Evolutionary conservation across 2,113 vertebrate genomes (phyloP).

Genomic region (rabbit (Oryctolagus cuniculus)): DNA sequence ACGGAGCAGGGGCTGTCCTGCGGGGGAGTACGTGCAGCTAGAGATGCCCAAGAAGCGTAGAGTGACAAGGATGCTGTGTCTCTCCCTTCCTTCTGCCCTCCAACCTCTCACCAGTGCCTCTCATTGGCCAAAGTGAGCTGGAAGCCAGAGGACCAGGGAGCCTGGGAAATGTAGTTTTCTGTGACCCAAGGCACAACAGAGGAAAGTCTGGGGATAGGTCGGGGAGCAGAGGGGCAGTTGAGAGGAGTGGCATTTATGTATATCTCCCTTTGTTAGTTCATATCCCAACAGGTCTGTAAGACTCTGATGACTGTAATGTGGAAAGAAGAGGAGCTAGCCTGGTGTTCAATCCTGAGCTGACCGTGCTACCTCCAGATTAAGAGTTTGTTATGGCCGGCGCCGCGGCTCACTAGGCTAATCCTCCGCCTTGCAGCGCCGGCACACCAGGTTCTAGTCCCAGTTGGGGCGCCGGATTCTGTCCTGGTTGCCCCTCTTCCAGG

Average conservation of each 20-base stretch:
- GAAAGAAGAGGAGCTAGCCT: neutral
- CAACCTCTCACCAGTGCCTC: neutral
- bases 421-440: too few relatives aligned
- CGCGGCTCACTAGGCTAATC: too few relatives aligned
- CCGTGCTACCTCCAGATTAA: neutral
- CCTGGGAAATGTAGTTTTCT: constrained; percentile 60
- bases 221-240: neutral
- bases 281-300: neutral
- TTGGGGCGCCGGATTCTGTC: too few relatives aligned
- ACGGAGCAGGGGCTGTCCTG: neutral
- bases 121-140: constrained; percentile 38
- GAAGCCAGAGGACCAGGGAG: constrained; percentile 18
- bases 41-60: neutral
- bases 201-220: neutral
- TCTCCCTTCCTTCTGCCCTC: neutral
- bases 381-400: neutral
- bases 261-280: neutral
- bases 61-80: neutral
- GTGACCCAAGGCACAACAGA: neutral
- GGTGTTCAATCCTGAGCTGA: neutral
- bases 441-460: too few relatives aligned
- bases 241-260: neutral
- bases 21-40: neutral
- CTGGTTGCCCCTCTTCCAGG: too few relatives aligned
- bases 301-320: neutral